These are phyloP conservation scores for Euwallacea similis DNA, from an alignment of 1,140 invertebrate genomes.

Conservation along the genomic window DNA sequence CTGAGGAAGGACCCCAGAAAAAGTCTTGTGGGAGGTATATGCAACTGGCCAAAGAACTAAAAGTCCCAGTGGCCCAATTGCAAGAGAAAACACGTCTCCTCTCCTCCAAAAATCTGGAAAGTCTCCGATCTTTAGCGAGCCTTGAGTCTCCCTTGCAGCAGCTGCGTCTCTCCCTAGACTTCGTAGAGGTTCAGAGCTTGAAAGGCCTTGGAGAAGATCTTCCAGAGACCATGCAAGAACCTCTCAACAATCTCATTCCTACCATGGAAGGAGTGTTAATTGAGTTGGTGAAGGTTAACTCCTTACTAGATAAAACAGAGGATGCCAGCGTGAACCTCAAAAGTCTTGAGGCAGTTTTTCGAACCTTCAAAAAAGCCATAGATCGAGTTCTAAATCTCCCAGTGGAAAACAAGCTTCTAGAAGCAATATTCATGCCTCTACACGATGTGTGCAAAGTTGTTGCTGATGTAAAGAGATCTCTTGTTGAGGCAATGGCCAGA, in stretches of 20 bases:
- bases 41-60: slow-evolving; percentile 9
- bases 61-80: slow-evolving; percentile 23
- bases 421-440: slow-evolving; percentile 27
- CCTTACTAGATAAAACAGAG: slow-evolving; percentile 20
- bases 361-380: slow-evolving; percentile 21
- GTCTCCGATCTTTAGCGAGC: not conserved
- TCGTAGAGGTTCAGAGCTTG: slow-evolving; percentile 6
- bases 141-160: slow-evolving; percentile 21
- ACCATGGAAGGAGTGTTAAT: slow-evolving; percentile 37
- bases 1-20: not conserved
- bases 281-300: slow-evolving; percentile 38
- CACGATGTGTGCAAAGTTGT: slow-evolving; percentile 24
- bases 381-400: slow-evolving; percentile 29
- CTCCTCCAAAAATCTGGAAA: slow-evolving; percentile 13
- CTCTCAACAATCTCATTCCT: slow-evolving; percentile 19
- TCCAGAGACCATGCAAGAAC: slow-evolving; percentile 6
- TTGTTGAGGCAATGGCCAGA: not conserved
- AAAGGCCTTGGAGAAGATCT: slow-evolving; percentile 11
- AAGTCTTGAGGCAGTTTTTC: slow-evolving; percentile 13
- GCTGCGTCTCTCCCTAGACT: slow-evolving; percentile 13
- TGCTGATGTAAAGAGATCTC: slow-evolving; percentile 12
- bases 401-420: slow-evolving; percentile 16
- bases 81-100: slow-evolving; percentile 20
- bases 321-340: slow-evolving; percentile 14
- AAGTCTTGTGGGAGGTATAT: not conserved